Evolutionary conservation across 2,113 vertebrate genomes (phyloP), one percentile per base, ranked within the genome.

Genomic region (Tachysurus vachellii): DNA sequence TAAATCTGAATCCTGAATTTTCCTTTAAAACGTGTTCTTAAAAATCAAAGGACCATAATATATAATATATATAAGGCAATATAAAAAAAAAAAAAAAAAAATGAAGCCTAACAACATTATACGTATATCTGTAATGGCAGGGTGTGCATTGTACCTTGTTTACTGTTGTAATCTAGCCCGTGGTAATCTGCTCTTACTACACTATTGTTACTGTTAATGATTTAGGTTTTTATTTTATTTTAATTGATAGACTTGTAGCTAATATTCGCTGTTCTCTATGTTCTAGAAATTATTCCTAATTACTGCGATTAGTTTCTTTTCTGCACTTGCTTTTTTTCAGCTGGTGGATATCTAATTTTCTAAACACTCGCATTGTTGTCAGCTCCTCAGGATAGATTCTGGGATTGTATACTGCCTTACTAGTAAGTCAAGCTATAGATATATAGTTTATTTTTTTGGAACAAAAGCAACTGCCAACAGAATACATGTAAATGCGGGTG

Each of bases 41-140:
- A 83, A 53, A 77, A 54, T 54, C 23, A 76, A 68, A 54, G 28
- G 28, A 68, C 28, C 50, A 31, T 79, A 85, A 64, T 79, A 68
- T 71, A 36, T 70, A 57, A 36, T 36, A 36, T 36, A 36, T 36
- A 36, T 42, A 42, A 56, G 50, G 50, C n/a, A 84, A 84, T 42
- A 19, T 50, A 36, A 53, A 66, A 47, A 68, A 47, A 59, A 19
- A 59, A 42, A 53, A 66, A 47, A 59, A 57, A 59, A 64, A 31
- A 68, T 57, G 17, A 84, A 26, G 62, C 73, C 50, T 42, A 11
- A 80, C 13, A 88, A 54, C 62, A 62, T 44, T 62, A 44, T 21
- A n/a, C n/a, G n/a, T n/a, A 53, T 64, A 21, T 75, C 36, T 84
- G 42, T 70, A 83, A 66, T n/a, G 12, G 10, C 19, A 59, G 54